Base-by-base conservation (phyloP, 1,140 invertebrate genomes). In the Phthorimaea operculella region DNA sequence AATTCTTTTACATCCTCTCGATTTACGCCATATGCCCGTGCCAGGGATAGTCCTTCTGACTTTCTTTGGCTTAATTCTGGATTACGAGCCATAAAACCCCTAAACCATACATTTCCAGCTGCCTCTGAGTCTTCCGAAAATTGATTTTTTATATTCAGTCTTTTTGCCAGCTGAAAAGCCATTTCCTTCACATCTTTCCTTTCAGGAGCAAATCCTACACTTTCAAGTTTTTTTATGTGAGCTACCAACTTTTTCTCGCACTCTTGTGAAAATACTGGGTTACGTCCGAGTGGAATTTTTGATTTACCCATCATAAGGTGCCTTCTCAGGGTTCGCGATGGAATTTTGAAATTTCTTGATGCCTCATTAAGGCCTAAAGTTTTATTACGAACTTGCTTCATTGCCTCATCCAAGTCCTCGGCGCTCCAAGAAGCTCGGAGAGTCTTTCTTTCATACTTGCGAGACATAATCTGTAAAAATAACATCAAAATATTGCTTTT, bases 21-120 rank as follows among this genome's bases (percentile, higher is more conserved):
- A 44, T 52, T 72, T 12, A 80, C 18, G 53, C 68, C 76, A 47
- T 72, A 47, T 5, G 72, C 66, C 67, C 75, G 64, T 21, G 59
- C 56, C 54, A 77, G 33, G 12, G 75, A 83, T 51, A 81, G 64
- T n/a, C 72, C 78, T 59, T 83, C 72, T 54, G 73, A 58, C 70
- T 81, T 62, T 36, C 74, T 54, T 12, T 80, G 17, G 57, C 16
- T 15, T 50, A 83, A 39, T 52, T 73, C 63, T 5, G 72, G 61
- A 71, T 83, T 63, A 66, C 78, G 60, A 64, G 68, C 62, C 55
- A 79, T 28, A 60, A 80, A 82, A 21, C 50, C 63, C 62, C 58
- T 50, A 6, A 78, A 36, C 72, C 74, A 81, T 49, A 63, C 57
- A 39, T 57, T 61, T 52, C 72, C 73, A 60, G 74, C 74, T 51